Base-by-base conservation (phyloP, 2,797 vertebrate genomes). In the Scomberomorus guttatus region DNA sequence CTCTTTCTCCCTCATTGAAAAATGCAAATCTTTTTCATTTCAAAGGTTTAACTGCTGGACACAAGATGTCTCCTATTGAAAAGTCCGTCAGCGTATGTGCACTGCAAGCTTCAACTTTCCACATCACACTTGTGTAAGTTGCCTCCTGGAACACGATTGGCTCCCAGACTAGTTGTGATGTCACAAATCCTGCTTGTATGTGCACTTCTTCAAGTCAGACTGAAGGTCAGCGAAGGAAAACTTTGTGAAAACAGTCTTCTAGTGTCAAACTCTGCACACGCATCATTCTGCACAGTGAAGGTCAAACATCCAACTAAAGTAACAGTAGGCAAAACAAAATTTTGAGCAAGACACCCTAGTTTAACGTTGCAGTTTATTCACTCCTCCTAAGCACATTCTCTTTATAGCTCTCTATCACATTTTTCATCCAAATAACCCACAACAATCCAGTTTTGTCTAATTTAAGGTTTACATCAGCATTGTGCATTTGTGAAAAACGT, bases 271-370 rank as follows among this genome's bases (percentile, higher is more conserved):
- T 57, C 27, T 56, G 12, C 39, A 42, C 13, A 42, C 11, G 6
- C 50, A 37, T 58, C 15, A 34, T n/a, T 52, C 29, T 55, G 67
- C 52, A 44, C 27, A 67, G 56, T 54, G 56, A 78, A 54, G 57
- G 60, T 64, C 46, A 60, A 64, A 60, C 73, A 63, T 4, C 20
- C 20, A 27, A 25, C 57, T 54, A 25, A 72, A 27, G n/a, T 51
- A 54, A 44, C 61, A 79, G 24, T 2, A 22, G 17, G 25, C 2
- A 6, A 44, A 65, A 65, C 3, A 51, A 39, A n/a, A 51, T 29
- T 58, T 32, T 32, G 29, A 32, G 29, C 5, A 32, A 32, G 29
- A 32, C 29, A 32, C 29, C 29, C 29, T 34, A 14, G 15, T 32
- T 6, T 51, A 65, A 25, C 34, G 32, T 18, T 32, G n/a, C 24